A percentile compares a stretch with the other conserved stretches of the same genome.
These are phyloP conservation scores for Neopipo cinnamomea DNA, from an alignment of 2,113 vertebrate species.

Conservation along the genomic window DNA sequence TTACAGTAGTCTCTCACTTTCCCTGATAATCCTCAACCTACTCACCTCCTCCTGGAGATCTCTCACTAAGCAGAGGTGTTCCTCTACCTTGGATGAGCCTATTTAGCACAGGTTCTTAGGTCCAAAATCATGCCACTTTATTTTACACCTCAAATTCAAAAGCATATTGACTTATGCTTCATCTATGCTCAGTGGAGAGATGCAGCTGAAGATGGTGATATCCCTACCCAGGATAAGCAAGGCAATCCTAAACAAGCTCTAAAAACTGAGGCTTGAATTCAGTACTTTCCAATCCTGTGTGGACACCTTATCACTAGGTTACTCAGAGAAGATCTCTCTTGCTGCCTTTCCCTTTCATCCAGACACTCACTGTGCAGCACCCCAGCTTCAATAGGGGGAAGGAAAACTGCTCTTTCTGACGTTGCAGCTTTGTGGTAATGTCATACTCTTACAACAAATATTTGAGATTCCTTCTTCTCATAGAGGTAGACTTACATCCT, in stretches of 20 bases:
- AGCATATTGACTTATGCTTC: neutral
- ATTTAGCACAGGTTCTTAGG: neutral
- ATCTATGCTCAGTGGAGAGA: neutral
- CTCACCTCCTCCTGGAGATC: neutral
- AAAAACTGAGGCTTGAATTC: neutral
- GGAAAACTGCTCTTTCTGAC: neutral
- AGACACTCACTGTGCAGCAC: neutral
- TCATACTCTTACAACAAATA: neutral
- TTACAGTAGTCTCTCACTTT: neutral
- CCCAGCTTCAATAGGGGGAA: neutral
- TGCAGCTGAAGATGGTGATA: neutral
- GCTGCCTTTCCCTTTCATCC: neutral
- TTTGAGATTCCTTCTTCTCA: neutral
- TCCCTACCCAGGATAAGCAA: neutral
- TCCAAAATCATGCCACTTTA: neutral
- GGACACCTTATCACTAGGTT: neutral
- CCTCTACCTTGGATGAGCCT: neutral
- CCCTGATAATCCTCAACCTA: neutral
- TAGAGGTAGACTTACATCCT: neutral
- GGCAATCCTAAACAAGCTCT: neutral
- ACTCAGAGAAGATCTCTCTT: neutral
- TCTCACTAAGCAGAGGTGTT: neutral
- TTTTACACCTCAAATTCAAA: neutral
- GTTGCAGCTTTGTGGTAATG: neutral
- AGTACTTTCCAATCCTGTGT: neutral